phyloP scores from a whole-genome alignment of 2,113 vertebrate species.

The Otolemur garnettii region DNA sequence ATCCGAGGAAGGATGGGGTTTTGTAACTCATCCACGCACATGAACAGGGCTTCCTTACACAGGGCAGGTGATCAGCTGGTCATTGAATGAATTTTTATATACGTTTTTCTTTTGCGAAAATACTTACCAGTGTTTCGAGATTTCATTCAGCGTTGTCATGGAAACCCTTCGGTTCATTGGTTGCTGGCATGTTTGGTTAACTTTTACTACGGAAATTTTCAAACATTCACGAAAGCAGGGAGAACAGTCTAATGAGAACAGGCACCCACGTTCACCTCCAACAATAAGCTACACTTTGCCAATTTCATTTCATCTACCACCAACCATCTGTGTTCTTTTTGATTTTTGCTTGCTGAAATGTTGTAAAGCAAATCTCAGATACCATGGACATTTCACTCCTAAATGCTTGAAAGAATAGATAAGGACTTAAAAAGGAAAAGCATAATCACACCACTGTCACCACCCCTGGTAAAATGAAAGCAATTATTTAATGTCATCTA shows the following conservation, averaged over 20 bases:
- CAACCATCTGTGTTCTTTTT: background rate
- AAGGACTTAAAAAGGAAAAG: background rate
- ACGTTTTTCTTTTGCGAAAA: background rate
- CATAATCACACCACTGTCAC: background rate
- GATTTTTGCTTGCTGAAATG: background rate
- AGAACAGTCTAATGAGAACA: background rate
- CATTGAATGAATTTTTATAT: background rate
- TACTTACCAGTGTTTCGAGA: background rate
- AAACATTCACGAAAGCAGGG: background rate
- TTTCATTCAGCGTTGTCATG: conserved; percentile 21
- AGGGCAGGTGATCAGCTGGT: background rate
- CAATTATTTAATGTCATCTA: background rate
- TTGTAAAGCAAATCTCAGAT: background rate
- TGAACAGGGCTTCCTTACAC: background rate
- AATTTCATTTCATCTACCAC: background rate
- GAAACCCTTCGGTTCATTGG: background rate
- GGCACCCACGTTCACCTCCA: rapidly evolving
- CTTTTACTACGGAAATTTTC: background rate
- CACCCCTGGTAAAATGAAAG: background rate
- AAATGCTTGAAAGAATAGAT: background rate
- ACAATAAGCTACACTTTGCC: background rate
- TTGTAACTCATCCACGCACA: background rate
- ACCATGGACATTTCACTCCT: background rate
- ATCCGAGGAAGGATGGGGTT: background rate
- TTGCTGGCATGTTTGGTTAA: background rate